phyloP scores from a whole-genome alignment of 2,888 invertebrate species.

The Syritta pipiens region DNA sequence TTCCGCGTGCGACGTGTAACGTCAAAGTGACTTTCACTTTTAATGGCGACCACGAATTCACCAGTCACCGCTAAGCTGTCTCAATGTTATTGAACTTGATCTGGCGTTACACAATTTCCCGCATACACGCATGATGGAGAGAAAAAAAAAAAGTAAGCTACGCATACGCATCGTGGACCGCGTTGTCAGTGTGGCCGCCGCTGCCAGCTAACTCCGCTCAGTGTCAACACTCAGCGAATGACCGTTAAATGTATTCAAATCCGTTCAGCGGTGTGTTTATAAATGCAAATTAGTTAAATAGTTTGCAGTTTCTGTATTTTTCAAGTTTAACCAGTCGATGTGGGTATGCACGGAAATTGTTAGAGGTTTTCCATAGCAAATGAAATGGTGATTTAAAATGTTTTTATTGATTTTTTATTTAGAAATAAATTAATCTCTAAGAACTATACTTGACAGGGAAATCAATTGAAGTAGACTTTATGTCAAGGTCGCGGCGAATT shows the following conservation, averaged over 20 bases:
- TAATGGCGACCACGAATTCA: too few relatives aligned
- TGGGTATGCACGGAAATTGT: conserved; percentile 18
- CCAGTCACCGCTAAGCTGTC: background rate
- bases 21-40: conserved; percentile 44
- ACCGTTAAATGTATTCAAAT: conserved; percentile 43
- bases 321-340: conserved; percentile 34
- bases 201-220: too few relatives aligned
- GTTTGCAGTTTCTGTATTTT: conserved; percentile 1
- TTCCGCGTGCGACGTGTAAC: conserved; percentile 11
- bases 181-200: too few relatives aligned
- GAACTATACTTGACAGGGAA: too few relatives aligned
- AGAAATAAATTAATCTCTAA: too few relatives aligned
- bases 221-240: conserved; percentile 11
- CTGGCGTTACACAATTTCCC: too few relatives aligned
- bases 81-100: conserved; percentile 56
- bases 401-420: too few relatives aligned
- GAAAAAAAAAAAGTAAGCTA: too few relatives aligned
- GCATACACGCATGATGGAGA: too few relatives aligned
- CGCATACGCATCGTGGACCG: background rate
- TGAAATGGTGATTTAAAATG: too few relatives aligned
- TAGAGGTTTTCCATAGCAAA: conserved; percentile 6
- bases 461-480: too few relatives aligned
- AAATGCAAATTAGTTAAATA: conserved; percentile 3
- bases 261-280: background rate
- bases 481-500: too few relatives aligned